Evolutionary conservation across 2,113 vertebrate genomes (phyloP).

Genomic region (Osmerus eperlanus): DNA sequence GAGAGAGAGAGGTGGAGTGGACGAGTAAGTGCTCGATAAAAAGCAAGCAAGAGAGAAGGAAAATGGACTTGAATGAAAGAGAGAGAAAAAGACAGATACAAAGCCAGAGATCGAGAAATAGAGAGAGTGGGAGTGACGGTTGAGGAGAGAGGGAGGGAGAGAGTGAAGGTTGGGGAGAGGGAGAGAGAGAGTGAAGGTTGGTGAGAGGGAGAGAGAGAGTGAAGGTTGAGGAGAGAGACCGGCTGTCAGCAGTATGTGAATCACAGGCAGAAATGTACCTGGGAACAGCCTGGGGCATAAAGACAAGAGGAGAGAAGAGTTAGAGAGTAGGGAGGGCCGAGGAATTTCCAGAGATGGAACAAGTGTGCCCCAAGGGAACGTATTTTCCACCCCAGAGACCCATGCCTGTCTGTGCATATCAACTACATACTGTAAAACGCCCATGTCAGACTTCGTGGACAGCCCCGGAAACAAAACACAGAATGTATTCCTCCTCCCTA

Average conservation of each 20-base stretch:
- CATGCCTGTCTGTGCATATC: constrained; percentile 56
- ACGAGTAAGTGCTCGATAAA: no score
- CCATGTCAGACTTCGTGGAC: neutral
- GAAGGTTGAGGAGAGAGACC: neutral
- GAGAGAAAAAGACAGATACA: no score
- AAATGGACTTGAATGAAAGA: no score
- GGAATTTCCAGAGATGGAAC: constrained; percentile 70
- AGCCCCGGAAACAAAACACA: neutral
- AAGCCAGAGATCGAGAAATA: no score
- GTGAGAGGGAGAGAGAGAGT: constrained; percentile 20
- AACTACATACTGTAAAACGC: constrained; percentile 18
- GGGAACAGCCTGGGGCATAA: constrained; percentile 30
- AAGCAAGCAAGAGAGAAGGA: no score
- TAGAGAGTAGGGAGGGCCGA: constrained; percentile 34
- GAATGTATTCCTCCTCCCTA: neutral
- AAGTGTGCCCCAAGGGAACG: constrained; percentile 54
- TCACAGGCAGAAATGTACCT: constrained; percentile 38
- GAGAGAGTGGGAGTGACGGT: neutral
- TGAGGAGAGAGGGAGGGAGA: no score
- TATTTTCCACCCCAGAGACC: constrained; percentile 55
- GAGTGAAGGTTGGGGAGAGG: no score
- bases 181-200: neutral
- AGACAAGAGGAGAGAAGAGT: constrained; percentile 7
- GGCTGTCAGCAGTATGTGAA: constrained; percentile 29
- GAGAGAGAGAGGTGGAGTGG: neutral